Evolutionary conservation across 1,140 invertebrate species (phyloP), one percentile per base, ranked within the genome.

Genomic region (Leptestheria dahalacensis): DNA sequence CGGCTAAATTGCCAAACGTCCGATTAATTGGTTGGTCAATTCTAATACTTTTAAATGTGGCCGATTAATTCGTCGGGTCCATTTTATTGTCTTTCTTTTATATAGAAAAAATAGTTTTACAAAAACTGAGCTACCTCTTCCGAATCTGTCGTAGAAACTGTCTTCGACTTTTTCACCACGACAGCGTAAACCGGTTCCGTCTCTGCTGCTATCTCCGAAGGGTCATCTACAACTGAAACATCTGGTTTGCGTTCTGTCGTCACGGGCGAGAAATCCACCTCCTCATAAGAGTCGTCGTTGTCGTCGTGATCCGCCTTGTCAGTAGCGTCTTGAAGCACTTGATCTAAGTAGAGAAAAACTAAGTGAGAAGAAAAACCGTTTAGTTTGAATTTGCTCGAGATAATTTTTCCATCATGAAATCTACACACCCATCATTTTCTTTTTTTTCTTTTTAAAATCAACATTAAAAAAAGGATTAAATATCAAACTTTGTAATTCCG

Each of bases 111-210:
- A n/a, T n/a, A n/a, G n/a, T n/a, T n/a, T n/a, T n/a, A n/a, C n/a
- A n/a, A n/a, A n/a, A n/a, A n/a, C n/a, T n/a, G n/a, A n/a, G n/a
- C 11, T 15, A 29, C 21, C 6, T 41, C 15, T 47, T 25, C 55
- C 25, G 2, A 11, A 20, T 20, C 11, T 23, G 41, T 23, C n/a
- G 51, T 21, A 51, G 23, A 25, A 1, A 51, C 11, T 3, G 23
- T n/a, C 29, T 52, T 60, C 3, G 58, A 49, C 26, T 48, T 23
- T 41, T 60, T 60, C 1, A 60, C 46, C 12, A 60, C 58, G 11
- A 60, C 48, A 23, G 58, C 41, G 26, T 60, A 60, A 25, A 60
- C 28, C n/a, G 58, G 48, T 41, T 60, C 58, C 6, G 51, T 26
- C n/a, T n/a, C n/a, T n/a, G n/a, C n/a, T n/a, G n/a, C n/a, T n/a